Evolutionary conservation across 1,140 invertebrate genomes (phyloP).

Genomic region (Papilio polytes): DNA sequence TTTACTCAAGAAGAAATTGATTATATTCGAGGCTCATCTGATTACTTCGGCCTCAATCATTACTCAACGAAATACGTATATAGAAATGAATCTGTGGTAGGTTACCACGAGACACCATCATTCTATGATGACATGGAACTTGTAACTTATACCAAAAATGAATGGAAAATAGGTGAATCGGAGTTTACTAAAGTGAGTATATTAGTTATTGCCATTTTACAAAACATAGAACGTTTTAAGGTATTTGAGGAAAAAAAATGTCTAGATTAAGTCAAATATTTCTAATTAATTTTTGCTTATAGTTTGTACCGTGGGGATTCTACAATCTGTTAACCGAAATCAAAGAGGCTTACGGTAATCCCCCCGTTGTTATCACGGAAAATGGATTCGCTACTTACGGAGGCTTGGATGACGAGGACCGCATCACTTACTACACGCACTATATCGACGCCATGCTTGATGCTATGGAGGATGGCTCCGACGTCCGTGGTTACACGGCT

Average conservation of each 20-base stretch:
- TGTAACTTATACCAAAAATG: constrained; percentile 43
- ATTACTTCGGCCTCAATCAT: constrained; percentile 86
- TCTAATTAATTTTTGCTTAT: constrained; percentile 22
- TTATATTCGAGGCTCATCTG: constrained; percentile 72
- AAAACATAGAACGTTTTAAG: not conserved
- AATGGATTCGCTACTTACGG: constrained; percentile 69
- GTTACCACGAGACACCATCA: constrained; percentile 51
- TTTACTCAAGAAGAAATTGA: constrained; percentile 68
- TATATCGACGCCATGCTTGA: constrained; percentile 74
- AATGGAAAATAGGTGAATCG: constrained; percentile 51
- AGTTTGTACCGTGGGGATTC: constrained; percentile 64
- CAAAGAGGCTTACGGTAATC: constrained; percentile 65
- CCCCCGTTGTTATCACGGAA: constrained; percentile 63
- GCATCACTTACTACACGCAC: constrained; percentile 76
- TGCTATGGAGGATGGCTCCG: constrained; percentile 70
- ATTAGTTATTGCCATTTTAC: too few species aligned
- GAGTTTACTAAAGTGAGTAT: constrained; percentile 49
- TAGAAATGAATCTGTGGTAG: constrained; percentile 54
- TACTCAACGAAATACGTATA: constrained; percentile 77
- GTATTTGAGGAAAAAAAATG: not conserved
- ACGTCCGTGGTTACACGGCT: constrained; percentile 58
- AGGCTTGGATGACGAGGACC: constrained; percentile 58
- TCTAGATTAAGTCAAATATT: not conserved
- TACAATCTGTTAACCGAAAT: constrained; percentile 61
- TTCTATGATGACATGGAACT: constrained; percentile 54